A percentile compares a stretch with the other conserved stretches of the same genome.
phyloP scores from a whole-genome alignment of 2,797 vertebrate genomes.

The Atherinosoma microstoma region DNA sequence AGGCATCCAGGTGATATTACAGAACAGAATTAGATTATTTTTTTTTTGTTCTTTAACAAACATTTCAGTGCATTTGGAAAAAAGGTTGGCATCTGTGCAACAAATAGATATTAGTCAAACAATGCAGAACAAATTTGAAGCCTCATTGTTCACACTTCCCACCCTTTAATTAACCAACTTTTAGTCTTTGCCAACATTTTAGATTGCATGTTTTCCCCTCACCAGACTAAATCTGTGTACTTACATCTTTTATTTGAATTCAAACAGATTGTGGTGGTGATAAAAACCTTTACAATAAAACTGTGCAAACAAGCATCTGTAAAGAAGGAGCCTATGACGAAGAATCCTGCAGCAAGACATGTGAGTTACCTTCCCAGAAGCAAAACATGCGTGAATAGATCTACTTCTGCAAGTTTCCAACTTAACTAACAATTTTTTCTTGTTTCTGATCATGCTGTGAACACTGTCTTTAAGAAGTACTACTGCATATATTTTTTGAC shows the following conservation, averaged over 20 bases:
- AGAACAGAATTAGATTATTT: neutral
- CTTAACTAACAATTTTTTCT: neutral
- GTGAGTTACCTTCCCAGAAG: neutral
- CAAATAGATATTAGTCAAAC: no score
- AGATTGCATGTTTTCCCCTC: neutral
- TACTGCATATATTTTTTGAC: neutral
- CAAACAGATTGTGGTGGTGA: neutral
- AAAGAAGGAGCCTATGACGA: neutral
- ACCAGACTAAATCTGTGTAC: neutral
- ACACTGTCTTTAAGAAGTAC: neutral
- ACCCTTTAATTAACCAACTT: no score
- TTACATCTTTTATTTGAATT: neutral
- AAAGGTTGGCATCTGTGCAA: no score
- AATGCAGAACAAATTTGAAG: no score
- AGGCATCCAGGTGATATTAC: fast-evolving
- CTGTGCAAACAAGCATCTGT: neutral
- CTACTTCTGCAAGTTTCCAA: neutral
- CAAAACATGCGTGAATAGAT: neutral
- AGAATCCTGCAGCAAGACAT: neutral
- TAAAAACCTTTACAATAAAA: neutral
- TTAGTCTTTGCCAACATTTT: no score
- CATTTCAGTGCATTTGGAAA: no score
- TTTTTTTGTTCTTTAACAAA: neutral
- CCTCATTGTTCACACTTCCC: no score
- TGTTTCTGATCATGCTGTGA: neutral